Evolutionary conservation across 2,888 invertebrate species (phyloP), one percentile per base, ranked within the genome.

Genomic region (Crossocerus cetratus): DNA sequence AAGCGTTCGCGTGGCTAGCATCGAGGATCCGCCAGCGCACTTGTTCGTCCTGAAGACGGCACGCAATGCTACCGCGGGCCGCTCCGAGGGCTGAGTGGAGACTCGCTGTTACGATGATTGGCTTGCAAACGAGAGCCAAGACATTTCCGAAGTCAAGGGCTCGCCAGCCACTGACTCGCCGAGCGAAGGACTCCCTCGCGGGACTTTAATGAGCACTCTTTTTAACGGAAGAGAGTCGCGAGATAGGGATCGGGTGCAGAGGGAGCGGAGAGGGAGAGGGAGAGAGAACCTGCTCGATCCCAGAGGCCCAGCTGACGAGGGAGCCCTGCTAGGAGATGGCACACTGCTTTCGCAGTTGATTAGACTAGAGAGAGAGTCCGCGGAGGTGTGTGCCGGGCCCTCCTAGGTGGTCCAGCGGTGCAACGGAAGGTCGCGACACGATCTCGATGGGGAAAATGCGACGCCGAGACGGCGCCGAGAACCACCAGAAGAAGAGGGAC

Each of bases 1-100:
- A 82, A 88, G 87, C 87, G 88, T 76, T 88, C 88, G 87, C 88
- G 88, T 88, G 88, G 88, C 87, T 80, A 84, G 83, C 70, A 74
- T 65, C 72, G 78, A 70, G 77, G 76, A 72, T 83, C 82, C 81
- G 78, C 78, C 81, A 77, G 72, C 72, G 65, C 61, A 62, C 65
- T 70, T 71, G 55, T 49, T 67, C 55, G 57, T 71, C 65, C 32
- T 65, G 53, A 18, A 56, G 54, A 57, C 13, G 32, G 74, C 81
- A 82, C 81, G 81, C 81, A 80, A 82, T 62, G 75, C 77, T 76
- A 71, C 75, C 69, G 69, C 80, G 58, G 77, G 77, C 65, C 66
- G 63, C 71, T 32, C 63, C 55, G 71, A n/a, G 71, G 64, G 14
- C 49, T 16, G 4, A 14, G n/a, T 16, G n/a, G 49, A 49, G 32